Base-by-base conservation (phyloP, 2,888 invertebrate genomes). In the Trichogramma dendrolimi region DNA sequence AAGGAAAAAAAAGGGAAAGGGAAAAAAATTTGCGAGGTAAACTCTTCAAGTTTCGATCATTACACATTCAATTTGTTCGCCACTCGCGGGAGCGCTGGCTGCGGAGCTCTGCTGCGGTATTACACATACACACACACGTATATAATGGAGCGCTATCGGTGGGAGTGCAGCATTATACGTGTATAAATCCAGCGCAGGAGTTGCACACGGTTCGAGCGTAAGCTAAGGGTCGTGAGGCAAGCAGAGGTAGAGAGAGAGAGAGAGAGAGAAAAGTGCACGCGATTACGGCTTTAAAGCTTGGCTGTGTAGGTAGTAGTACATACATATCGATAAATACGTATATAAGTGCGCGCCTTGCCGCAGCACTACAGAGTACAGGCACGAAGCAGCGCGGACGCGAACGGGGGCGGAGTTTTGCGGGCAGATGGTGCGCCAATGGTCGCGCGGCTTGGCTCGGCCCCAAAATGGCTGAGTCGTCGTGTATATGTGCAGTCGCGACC, bases 391-490 rank as follows among this genome's bases (percentile, higher is more conserved):
- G 43, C 58, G 66, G 63, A 65, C 72, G 61, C 62, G 8, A 27
- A 61, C 48, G 54, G 53, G 56, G 55, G 53, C 40, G 51, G 50
- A 39, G 60, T 40, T 11, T 60, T 10, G 38, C 61, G 62, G 7
- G n/a, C 7, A 52, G 44, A 38, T 11, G 43, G n/a, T 14, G 41
- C 52, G 57, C 67, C 67, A 67, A 68, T 68, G 67, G 65, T 60
- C 61, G 67, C 66, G 65, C 67, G 67, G 75, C 72, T 67, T 2
- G 27, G 27, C 70, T 75, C 77, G 75, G 75, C 78, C 74, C 73
- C 77, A 79, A 79, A 78, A 79, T 79, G 78, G 78, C 78, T 76
- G 75, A 70, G 71, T 71, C 73, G 73, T 72, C 71, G 75, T 76
- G 76, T 49, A 38, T 11, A 56, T 52, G 48, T 55, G 46, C 49